Percentiles rank a stretch among this genome's conserved stretches.
Conservation (phyloP, 2,888 invertebrate genomes). For the Hecatera dysodea region DNA sequence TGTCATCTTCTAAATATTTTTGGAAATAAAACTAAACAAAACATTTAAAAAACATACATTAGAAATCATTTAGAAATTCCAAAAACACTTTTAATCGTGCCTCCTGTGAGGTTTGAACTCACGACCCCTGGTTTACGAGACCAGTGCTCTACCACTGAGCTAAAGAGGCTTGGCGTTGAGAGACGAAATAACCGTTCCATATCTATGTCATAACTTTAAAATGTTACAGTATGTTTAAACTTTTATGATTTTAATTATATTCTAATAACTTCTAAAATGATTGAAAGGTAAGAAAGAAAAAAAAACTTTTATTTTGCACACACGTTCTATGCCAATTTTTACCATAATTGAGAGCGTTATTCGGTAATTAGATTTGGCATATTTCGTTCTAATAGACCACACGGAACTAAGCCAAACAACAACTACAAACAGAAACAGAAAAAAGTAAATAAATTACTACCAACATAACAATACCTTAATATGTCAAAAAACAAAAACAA, state of each 20-base stretch:
- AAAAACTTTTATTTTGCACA: neutral
- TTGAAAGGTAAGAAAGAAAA: too few species aligned
- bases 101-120: conserved; percentile 90
- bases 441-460: neutral
- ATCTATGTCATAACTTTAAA: neutral
- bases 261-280: neutral
- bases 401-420: neutral
- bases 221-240: neutral
- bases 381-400: neutral
- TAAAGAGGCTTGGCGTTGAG: conserved; percentile 91
- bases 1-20: too few species aligned
- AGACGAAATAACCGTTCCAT: conserved; percentile 68
- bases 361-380: neutral
- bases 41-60: neutral
- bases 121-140: conserved; percentile 96
- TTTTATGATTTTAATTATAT: too few species aligned
- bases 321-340: too few species aligned
- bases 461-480: conserved; percentile 20
- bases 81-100: conserved; percentile 63
- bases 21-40: neutral
- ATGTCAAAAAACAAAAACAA: conserved; percentile 31
- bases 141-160: conserved; percentile 96
- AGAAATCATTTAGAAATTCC: conserved; percentile 7
- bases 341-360: neutral
- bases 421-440: neutral